Evolutionary conservation across 2,797 vertebrate genomes (phyloP).

Genomic region (Glyptemys insculpta): DNA sequence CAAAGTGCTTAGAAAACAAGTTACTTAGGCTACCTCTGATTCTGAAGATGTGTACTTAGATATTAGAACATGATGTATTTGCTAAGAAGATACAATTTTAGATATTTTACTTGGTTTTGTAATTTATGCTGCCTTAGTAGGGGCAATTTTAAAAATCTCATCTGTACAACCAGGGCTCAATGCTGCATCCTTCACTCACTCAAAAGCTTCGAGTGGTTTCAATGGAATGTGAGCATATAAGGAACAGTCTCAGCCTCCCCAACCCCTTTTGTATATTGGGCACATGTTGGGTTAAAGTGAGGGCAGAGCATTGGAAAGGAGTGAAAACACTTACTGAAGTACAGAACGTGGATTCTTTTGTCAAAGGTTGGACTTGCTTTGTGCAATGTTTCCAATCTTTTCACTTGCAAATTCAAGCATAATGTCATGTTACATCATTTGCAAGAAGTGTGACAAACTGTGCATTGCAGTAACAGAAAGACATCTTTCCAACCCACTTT

Average conservation of each 20-base stretch:
- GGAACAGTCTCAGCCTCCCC: neutral
- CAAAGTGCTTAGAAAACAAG: neutral
- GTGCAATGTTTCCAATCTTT: neutral
- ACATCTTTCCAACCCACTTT: neutral
- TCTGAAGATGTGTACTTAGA: neutral
- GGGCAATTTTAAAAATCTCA: neutral
- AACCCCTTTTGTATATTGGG: neutral
- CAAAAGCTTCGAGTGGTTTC: neutral
- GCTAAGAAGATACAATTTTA: neutral
- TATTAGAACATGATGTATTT: neutral
- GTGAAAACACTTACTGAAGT: neutral
- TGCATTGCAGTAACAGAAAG: constrained; percentile 11
- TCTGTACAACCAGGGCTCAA: neutral
- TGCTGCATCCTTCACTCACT: neutral
- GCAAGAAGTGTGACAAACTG: neutral
- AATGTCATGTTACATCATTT: neutral
- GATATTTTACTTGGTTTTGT: neutral
- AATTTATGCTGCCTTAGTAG: neutral
- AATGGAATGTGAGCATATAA: fast-evolving
- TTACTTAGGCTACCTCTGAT: neutral
- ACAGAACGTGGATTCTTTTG: neutral
- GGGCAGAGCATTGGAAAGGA: neutral
- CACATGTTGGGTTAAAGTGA: neutral
- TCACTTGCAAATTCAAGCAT: neutral
- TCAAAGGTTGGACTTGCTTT: neutral